Base-by-base conservation (phyloP, 1,140 invertebrate genomes). In the Tetramorium parvispinum region DNA sequence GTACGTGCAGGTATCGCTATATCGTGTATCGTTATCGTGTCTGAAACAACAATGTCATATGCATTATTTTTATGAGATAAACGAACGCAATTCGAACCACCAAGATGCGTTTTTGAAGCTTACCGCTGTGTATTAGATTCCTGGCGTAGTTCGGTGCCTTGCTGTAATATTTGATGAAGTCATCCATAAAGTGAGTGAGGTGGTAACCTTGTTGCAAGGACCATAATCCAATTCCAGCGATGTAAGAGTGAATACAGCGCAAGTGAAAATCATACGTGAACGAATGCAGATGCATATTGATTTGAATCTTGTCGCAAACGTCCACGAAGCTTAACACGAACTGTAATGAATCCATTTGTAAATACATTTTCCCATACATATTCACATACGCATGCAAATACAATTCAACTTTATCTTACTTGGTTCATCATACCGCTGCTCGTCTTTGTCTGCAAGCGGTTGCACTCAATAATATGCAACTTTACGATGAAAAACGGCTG, bases 191-290 rank as follows among this genome's bases (percentile, higher is more conserved):
- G 79, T 97, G 96, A 27, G 97, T 97, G 1, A 98, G 93, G 92
- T 98, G 97, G 92, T 98, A 98, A 1, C 96, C 96, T 79, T 96
- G 96, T 85, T 96, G 96, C 55, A 98, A 95, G 37, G 96, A 95
- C 79, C 96, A 94, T 32, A 96, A 96, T 65, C 94, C 93, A 78
- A 95, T 95, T 27, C 96, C 96, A 85, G 96, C 96, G 46, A 98
- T 96, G 89, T 98, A 98, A 0, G 96, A 96, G 91, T 97, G 96
- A 77, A 98, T 96, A 59, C 96, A 97, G 73, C 98, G 95, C 49
- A 98, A 95, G 94, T 98, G 98, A 93, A 98, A 98, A 93, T 98
- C 98, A 91, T 98, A 98, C 0, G 98, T 97, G 92, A 98, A 98
- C 1, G 98, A 98, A 94, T 98, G 98, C 49, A 98, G 95, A 94